A percentile compares a stretch with the other conserved stretches of the same genome.
Conservation (phyloP, 2,113 vertebrate genomes). For the Symphodus melops region DNA sequence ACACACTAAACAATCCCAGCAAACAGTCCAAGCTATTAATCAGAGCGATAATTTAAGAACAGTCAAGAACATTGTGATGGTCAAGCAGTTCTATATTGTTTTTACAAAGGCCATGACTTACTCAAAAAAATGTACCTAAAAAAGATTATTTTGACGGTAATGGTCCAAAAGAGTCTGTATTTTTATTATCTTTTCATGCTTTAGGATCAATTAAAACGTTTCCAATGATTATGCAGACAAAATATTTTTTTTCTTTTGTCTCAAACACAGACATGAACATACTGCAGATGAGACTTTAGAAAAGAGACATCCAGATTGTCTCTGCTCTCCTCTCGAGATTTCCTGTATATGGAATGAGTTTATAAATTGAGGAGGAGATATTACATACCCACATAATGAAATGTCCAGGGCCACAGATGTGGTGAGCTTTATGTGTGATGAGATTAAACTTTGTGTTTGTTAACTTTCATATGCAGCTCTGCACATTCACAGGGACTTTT, state of each 20-base stretch:
- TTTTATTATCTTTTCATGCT: too few species aligned
- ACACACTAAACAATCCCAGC: too few species aligned
- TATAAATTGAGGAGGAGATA: neutral
- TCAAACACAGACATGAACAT: neutral
- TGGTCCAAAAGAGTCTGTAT: too few species aligned
- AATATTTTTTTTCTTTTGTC: neutral
- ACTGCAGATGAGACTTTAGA: neutral
- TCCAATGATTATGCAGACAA: neutral
- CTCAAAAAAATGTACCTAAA: too few species aligned
- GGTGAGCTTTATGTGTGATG: neutral
- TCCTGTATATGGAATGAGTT: neutral
- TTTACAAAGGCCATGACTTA: too few species aligned
- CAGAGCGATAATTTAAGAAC: too few species aligned
- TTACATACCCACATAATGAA: neutral
- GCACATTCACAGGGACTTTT: constrained; percentile 7
- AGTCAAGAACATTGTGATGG: too few species aligned
- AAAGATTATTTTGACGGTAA: too few species aligned
- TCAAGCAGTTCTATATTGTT: too few species aligned
- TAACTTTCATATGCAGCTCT: neutral
- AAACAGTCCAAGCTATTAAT: too few species aligned
- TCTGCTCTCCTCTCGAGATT: neutral
- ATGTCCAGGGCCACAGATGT: neutral
- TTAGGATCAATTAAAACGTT: too few species aligned
- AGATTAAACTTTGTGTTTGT: neutral
- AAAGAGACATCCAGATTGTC: too few species aligned